Percentiles rank a stretch among this genome's conserved stretches.
Evolutionary conservation across 2,888 invertebrate genomes (phyloP).

Genomic region (Orthosia gothica): DNA sequence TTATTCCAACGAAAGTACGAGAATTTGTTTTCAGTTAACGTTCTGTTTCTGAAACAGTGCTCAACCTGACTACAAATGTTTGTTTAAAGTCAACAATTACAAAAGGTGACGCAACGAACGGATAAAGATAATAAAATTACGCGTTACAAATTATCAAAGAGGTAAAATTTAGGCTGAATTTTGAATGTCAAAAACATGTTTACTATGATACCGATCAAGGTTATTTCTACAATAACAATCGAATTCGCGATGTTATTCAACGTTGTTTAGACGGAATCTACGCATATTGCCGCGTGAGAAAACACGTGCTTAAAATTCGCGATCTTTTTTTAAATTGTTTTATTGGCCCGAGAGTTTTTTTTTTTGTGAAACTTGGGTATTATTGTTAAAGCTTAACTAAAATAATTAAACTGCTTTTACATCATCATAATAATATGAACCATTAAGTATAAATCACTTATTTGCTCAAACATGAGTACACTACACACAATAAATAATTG

Average conservation of each 20-base stretch:
- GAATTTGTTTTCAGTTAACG: too few species aligned
- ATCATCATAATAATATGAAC: too few species aligned
- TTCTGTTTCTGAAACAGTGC: too few species aligned
- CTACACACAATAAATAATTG: too few species aligned
- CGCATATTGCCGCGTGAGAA: slow-evolving; percentile 18
- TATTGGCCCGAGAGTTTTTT: background rate
- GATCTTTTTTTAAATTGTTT: slow-evolving; percentile 1
- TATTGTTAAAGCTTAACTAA: background rate
- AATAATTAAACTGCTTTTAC: background rate
- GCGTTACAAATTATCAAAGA: slow-evolving; percentile 25
- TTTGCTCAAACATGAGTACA: too few species aligned
- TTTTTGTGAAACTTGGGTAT: background rate
- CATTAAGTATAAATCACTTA: too few species aligned
- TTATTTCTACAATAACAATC: slow-evolving; percentile 44
- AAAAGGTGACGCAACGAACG: slow-evolving; percentile 18
- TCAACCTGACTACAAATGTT: too few species aligned
- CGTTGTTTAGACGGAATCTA: background rate
- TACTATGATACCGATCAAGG: slow-evolving; percentile 71
- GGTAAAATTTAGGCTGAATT: slow-evolving; percentile 28
- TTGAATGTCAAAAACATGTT: slow-evolving; percentile 58
- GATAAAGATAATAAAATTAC: slow-evolving; percentile 45
- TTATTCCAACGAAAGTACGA: too few species aligned
- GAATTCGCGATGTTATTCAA: slow-evolving; percentile 12
- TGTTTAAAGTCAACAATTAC: slow-evolving; percentile 19
- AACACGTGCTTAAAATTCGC: slow-evolving; percentile 23